Percentiles rank a stretch among this genome's conserved stretches.
These are phyloP conservation scores for Agapornis roseicollis DNA, from an alignment of 2,113 vertebrate species.

Conservation along the genomic window DNA sequence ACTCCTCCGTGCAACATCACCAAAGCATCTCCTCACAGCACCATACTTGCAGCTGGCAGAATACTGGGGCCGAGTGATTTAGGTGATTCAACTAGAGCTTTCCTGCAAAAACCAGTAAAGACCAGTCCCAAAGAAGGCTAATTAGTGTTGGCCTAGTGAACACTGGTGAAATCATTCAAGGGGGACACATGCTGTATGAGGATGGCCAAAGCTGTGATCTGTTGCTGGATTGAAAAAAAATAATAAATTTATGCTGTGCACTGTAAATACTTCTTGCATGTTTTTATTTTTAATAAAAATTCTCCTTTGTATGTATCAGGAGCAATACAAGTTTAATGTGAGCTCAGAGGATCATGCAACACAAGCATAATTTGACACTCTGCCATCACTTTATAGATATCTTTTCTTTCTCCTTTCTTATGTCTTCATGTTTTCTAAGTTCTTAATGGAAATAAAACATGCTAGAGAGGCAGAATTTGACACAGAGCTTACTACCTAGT, in stretches of 20 bases:
- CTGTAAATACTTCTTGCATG: background rate
- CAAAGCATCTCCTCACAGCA: background rate
- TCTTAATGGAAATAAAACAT: slow-evolving; percentile 23
- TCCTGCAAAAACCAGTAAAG: background rate
- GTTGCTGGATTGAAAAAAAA: background rate
- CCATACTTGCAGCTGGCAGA: background rate
- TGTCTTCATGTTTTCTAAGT: background rate
- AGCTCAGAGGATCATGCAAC: slow-evolving; percentile 1
- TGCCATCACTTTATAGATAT: background rate
- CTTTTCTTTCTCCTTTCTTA: background rate
- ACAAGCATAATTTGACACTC: background rate
- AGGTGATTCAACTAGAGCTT: background rate
- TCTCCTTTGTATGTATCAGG: slow-evolving; percentile 1
- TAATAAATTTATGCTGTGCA: background rate
- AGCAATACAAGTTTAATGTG: slow-evolving; percentile 15
- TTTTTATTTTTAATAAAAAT: slow-evolving; percentile 63
- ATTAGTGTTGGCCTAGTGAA: background rate
- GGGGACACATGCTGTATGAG: background rate
- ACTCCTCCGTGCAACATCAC: background rate
- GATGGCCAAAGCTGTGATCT: background rate
- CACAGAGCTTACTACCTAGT: background rate
- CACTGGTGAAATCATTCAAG: background rate
- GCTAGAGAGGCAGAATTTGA: background rate
- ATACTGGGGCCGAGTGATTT: background rate
- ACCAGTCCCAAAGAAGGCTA: background rate